A percentile compares a stretch with the other conserved stretches of the same genome.
Conservation (phyloP, 2,113 vertebrate genomes). For the pig (Sus scrofa) region T2T-Sscrofa CM000814.6:44701001-44701500, state of each 20-base stretch:
- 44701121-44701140: not conserved
- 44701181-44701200: not conserved
- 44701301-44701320: not conserved
- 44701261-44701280: not conserved
- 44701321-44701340: not conserved
- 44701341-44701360: too few species aligned
- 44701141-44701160: not conserved
- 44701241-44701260: not conserved
- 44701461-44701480: not conserved
- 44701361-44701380: not conserved
- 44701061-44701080: not conserved
- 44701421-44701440: not conserved
- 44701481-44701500: not conserved
- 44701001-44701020: not conserved
- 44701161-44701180: not conserved
- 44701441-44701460: not conserved
- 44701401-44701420: slow-evolving; percentile 2
- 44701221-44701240: not conserved
- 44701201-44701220: not conserved
- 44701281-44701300: not conserved
- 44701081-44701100: not conserved
- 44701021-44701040: not conserved
- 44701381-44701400: not conserved
- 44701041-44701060: not conserved
- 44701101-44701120: not conserved